These are phyloP conservation scores for Scytalopus superciliaris DNA, from an alignment of 2,113 vertebrate species.

Conservation along the genomic window DNA sequence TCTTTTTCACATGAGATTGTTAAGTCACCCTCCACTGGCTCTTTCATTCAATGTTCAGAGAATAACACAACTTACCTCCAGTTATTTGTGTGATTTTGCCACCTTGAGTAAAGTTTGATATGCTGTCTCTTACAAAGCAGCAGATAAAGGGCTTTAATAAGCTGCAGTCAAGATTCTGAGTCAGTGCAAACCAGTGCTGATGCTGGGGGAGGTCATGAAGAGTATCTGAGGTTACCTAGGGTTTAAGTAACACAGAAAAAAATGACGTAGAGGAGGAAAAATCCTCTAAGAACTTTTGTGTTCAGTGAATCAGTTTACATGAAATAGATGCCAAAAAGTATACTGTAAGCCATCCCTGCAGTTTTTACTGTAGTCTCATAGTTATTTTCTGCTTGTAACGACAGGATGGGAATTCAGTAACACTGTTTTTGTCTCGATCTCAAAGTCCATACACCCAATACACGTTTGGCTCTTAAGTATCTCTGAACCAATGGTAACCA, in stretches of 20 bases:
- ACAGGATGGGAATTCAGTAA: background rate
- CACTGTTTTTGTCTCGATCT: background rate
- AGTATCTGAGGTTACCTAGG: background rate
- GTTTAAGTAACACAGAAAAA: constrained; percentile 1
- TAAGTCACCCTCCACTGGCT: background rate
- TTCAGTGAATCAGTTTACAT: background rate
- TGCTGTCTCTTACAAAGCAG: background rate
- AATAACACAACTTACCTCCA: background rate
- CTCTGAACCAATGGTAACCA: background rate
- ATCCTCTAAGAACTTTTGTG: background rate
- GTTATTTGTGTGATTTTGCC: background rate
- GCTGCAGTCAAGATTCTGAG: background rate
- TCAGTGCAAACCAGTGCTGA: background rate
- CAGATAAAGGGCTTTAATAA: constrained; percentile 25
- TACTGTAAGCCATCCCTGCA: background rate
- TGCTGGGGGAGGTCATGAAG: background rate
- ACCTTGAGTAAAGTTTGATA: background rate
- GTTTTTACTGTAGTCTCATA: background rate
- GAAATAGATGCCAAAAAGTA: background rate
- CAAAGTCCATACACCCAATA: background rate
- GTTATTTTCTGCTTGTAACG: background rate
- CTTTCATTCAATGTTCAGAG: background rate
- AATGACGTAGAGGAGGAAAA: background rate
- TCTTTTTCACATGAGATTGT: background rate
- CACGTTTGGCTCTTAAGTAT: background rate